Conservation (phyloP, 2,797 vertebrate genomes). For the Neopelma chrysocephalum region DNA sequence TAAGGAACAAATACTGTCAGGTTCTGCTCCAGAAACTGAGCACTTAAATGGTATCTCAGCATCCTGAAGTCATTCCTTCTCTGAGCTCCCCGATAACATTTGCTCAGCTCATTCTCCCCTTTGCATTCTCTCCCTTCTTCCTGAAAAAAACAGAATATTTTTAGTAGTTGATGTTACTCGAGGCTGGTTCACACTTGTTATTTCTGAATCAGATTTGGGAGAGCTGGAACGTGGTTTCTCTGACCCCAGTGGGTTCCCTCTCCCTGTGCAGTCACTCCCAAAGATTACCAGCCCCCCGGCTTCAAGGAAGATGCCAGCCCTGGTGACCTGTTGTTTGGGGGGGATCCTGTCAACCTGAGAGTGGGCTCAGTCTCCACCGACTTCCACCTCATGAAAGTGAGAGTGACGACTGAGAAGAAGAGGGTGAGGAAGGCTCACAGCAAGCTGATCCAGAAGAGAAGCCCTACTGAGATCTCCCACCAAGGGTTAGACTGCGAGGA, state of each 20-base stretch:
- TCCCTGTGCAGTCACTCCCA: constrained; percentile 72
- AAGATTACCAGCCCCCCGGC: constrained; percentile 78
- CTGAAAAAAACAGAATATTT: neutral
- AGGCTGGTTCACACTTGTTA: neutral
- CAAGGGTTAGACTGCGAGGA: constrained; percentile 76
- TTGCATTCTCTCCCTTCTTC: neutral
- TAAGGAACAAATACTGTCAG: neutral
- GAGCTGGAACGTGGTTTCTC: neutral
- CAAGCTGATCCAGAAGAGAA: constrained; percentile 26
- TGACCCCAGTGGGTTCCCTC: neutral
- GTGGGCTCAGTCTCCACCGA: constrained; percentile 86
- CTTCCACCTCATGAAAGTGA: constrained; percentile 87
- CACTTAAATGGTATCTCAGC: neutral
- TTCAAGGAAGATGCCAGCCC: constrained; percentile 70
- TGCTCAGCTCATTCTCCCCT: neutral
- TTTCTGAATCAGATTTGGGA: neutral
- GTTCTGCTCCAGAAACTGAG: neutral
- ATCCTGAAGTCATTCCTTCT: neutral
- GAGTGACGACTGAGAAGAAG: constrained; percentile 84
- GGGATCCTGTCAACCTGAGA: constrained; percentile 82
- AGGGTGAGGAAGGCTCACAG: constrained; percentile 72
- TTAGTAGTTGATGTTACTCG: neutral
- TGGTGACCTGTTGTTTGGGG: constrained; percentile 80
- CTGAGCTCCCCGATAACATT: neutral
- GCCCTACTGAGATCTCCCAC: constrained; percentile 65